Percentiles rank a stretch among this genome's conserved stretches.
Conservation (phyloP, 2,888 invertebrate species). For the Phengaris arion region DNA sequence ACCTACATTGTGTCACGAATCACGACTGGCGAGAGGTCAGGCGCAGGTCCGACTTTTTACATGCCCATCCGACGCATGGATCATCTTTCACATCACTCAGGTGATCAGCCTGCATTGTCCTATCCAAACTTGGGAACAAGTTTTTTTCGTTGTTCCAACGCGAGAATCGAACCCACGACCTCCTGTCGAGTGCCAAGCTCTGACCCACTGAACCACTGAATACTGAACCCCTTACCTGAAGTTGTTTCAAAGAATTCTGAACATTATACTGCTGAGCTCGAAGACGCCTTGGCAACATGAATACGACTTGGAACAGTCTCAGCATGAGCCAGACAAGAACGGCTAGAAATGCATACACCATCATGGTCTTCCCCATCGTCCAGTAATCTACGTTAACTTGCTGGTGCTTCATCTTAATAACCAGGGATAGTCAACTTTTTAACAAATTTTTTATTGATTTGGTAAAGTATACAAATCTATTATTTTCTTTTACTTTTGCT, state of each 20-base stretch:
- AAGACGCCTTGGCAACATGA: constrained; percentile 82
- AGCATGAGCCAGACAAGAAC: constrained; percentile 83
- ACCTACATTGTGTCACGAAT: no score
- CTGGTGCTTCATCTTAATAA: constrained; percentile 80
- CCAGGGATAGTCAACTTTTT: constrained; percentile 15
- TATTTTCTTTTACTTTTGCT: neutral
- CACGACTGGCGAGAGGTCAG: no score
- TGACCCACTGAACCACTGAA: no score
- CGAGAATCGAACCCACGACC: no score
- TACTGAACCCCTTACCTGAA: constrained; percentile 54
- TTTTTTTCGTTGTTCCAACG: no score
- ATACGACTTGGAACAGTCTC: constrained; percentile 82
- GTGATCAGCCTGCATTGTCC: no score
- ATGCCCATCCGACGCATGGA: no score
- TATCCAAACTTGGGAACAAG: no score
- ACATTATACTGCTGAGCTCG: constrained; percentile 75
- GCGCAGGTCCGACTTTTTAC: no score
- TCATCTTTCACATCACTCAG: no score
- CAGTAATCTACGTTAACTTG: constrained; percentile 84
- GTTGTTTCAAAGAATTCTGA: constrained; percentile 71
- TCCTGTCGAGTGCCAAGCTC: no score
- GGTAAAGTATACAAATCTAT: no score
- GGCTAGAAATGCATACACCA: constrained; percentile 81
- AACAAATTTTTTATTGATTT: neutral
- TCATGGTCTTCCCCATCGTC: constrained; percentile 82